Evolutionary conservation across 92 coral and sea anemone genomes (phyloP), one percentile per base, ranked within the genome.

Genomic region (Porites lobata): DNA sequence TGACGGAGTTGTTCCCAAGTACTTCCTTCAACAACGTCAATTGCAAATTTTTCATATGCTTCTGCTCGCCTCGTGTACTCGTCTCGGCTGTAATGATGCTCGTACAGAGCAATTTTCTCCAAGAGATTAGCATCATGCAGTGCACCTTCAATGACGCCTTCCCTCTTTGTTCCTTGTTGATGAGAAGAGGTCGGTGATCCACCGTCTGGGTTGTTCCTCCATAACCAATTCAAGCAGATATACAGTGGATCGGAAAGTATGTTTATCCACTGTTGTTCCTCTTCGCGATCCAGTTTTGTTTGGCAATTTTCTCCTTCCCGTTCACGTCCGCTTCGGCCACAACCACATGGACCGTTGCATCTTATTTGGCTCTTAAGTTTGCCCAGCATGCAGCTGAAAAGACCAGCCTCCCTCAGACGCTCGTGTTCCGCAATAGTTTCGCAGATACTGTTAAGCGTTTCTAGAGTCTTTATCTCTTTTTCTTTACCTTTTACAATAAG

Each of bases 161-260:
- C 50, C 12, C 2, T 6, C 32, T 47, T 18, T 7, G 24, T 50
- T 38, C 17, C 21, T 1, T 43, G 9, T 7, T 24, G 6, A 4
- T 53, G 7, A 10, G 22, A 1, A 52, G 75, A 14, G 18, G 52
- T 50, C 8, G 8, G 2, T 1, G 65, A 13, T 76, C 1, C 32
- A 10, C 50, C 17, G 1, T 52, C 17, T 15, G 64, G 47, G 4
- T 80, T 67, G 61, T 68, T 67, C 43, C 76, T 80, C 59, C 75
- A 80, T 24, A 52, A 4, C 85, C 85, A 80, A 9, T 80, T 65
- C 65, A 80, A 51, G 51, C 85, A 18, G 26, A 80, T 80, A 21
- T 80, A 80, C 18, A 66, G 76, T 32, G 85, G 85, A n/a, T 80
- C 62, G 54, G 76, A 80, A 50, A 80, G 75, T 24, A 80, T 80